A percentile compares a stretch with the other conserved stretches of the same genome.
These are phyloP conservation scores for Dolichoris vasculosae DNA, from an alignment of 1,140 invertebrate genomes.

Conservation along the genomic window DNA sequence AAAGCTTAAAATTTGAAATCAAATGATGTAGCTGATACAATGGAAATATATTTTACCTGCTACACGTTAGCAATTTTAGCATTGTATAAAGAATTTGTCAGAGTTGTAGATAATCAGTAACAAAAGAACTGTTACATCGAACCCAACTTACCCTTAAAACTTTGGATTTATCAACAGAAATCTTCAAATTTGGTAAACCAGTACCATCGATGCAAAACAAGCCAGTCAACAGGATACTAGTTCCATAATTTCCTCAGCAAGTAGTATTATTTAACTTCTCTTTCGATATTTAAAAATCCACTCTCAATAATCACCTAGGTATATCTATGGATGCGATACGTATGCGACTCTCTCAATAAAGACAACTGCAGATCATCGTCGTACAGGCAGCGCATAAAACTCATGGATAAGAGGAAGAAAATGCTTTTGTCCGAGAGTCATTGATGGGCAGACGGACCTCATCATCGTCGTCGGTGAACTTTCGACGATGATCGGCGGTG, in stretches of 20 bases:
- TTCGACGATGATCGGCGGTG: constrained; percentile 48
- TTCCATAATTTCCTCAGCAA: neutral
- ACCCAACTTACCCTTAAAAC: constrained; percentile 6
- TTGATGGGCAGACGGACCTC: constrained; percentile 54
- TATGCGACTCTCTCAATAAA: constrained; percentile 3
- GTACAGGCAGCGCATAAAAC: constrained; percentile 53
- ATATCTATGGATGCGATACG: neutral
- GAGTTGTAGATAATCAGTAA: neutral
- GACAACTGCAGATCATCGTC: constrained; percentile 25
- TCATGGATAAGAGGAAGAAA: constrained; percentile 47
- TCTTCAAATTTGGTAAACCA: neutral
- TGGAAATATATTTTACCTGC: constrained; percentile 12
- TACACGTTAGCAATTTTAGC: neutral
- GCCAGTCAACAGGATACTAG: neutral
- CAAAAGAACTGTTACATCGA: too few species aligned
- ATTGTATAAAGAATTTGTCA: neutral
- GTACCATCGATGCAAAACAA: neutral
- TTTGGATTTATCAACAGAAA: neutral
- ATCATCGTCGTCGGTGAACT: constrained; percentile 53
- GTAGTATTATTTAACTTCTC: constrained; percentile 22
- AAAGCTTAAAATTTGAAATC: neutral
- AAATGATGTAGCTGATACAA: constrained; percentile 23
- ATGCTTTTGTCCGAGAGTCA: neutral
- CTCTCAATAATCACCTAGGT: constrained; percentile 7
- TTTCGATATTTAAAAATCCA: neutral